These are phyloP conservation scores for Fregata magnificens DNA, from an alignment of 2,113 vertebrate species.

Conservation along the genomic window DNA sequence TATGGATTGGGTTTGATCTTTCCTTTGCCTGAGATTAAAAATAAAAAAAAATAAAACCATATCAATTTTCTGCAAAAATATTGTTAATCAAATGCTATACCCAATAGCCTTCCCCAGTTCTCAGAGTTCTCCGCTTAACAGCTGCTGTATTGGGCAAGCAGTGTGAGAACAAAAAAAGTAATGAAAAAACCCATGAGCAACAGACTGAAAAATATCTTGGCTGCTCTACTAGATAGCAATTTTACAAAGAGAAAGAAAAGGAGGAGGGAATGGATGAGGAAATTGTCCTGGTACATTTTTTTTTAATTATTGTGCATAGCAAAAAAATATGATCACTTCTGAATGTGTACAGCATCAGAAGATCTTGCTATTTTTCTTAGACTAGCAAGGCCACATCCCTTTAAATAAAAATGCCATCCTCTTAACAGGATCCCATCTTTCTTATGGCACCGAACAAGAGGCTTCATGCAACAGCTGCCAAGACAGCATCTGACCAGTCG, in stretches of 20 bases:
- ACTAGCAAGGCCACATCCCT: neutral
- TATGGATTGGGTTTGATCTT: neutral
- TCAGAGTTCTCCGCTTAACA: neutral
- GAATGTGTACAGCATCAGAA: neutral
- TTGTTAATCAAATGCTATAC: neutral
- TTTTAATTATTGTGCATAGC: neutral
- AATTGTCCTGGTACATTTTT: neutral
- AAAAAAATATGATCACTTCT: neutral
- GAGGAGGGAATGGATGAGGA: neutral
- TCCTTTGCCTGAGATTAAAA: slow-evolving; percentile 20
- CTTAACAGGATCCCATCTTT: neutral
- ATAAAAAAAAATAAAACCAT: neutral
- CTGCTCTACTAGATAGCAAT: neutral
- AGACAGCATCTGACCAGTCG: neutral
- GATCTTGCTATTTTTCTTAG: neutral
- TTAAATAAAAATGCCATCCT: neutral
- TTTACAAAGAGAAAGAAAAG: neutral
- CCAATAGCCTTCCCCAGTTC: neutral
- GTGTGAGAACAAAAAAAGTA: slow-evolving; percentile 13
- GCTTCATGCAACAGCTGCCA: neutral
- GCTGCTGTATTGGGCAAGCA: slow-evolving; percentile 35
- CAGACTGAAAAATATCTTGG: slow-evolving; percentile 45
- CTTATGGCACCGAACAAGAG: neutral
- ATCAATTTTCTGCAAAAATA: slow-evolving; percentile 16
- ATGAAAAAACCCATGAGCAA: neutral